Conservation (phyloP, 1,140 invertebrate genomes). For the Callitettix versicolor region DNA sequence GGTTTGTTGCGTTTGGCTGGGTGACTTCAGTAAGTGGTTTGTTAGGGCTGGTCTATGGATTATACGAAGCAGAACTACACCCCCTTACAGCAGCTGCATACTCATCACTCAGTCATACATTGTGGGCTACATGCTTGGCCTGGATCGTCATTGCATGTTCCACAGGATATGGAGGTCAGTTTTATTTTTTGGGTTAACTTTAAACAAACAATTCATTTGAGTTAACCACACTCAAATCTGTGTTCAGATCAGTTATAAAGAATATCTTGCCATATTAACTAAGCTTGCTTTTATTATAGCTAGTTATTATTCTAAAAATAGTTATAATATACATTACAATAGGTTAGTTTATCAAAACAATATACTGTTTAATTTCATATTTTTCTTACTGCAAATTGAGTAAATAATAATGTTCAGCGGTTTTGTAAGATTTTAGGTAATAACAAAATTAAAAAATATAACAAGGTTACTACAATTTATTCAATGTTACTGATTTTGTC, state of each 20-base stretch:
- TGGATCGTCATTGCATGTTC: slow-evolving; percentile 86
- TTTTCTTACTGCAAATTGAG: too few relatives aligned
- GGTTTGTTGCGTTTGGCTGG: slow-evolving; percentile 58
- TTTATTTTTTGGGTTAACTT: slow-evolving; percentile 5
- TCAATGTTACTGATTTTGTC: too few relatives aligned
- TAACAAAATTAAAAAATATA: too few relatives aligned
- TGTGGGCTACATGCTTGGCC: slow-evolving; percentile 68
- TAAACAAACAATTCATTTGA: not conserved
- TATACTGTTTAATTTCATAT: too few relatives aligned
- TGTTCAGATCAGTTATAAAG: not conserved
- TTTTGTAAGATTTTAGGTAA: too few relatives aligned
- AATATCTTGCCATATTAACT: not conserved
- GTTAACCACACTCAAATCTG: not conserved
- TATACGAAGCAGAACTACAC: slow-evolving; percentile 57
- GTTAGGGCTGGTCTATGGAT: slow-evolving; percentile 60
- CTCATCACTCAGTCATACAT: slow-evolving; percentile 69
- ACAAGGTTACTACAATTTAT: too few relatives aligned
- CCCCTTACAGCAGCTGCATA: slow-evolving; percentile 64
- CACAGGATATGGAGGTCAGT: slow-evolving; percentile 70
- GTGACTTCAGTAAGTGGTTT: slow-evolving; percentile 47
- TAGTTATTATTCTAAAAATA: not conserved
- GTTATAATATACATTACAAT: not conserved
- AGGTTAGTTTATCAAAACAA: not conserved
- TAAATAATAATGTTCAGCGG: too few relatives aligned
- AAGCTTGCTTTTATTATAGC: not conserved